Base-by-base conservation (phyloP, 2,113 vertebrate genomes). In the Scomber scombrus region DNA sequence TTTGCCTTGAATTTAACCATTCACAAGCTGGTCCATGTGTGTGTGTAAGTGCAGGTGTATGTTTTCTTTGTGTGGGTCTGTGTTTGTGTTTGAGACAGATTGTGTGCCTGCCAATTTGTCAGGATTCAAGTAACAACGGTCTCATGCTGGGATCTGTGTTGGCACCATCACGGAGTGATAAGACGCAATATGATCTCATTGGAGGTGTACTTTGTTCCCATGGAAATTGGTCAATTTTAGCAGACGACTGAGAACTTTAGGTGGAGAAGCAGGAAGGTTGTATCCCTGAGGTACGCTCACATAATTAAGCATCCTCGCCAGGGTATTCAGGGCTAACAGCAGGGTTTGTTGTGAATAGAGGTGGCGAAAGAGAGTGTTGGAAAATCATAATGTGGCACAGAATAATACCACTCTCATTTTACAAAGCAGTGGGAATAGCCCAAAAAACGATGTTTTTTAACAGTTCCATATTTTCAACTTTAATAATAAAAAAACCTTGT, bases 81-180 rank as follows among this genome's bases (percentile, higher is more conserved):
- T 92, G 85, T 88, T 85, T 89, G 90, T 84, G 82, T 89, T 90
- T 78, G 65, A 81, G 81, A 92, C 91, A 84, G 43, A 93, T 89
- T 95, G 95, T 95, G 91, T 89, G 90, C 85, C 86, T 95, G 92
- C 93, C 96, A 93, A 67, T 95, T 95, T 97, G 95, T 95, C 94
- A 93, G 94, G 94, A 96, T 93, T 91, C 88, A 63, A 90, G 87
- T 93, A 93, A 88, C 92, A 93, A 91, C 93, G 93, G 92, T 85
- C 91, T 95, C 96, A 93, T 95, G 96, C 96, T 96, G 96, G 86
- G 96, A 95, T 94, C 93, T 94, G 94, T 88, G 94, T 97, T 97
- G 96, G 95, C 97, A 95, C 97, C 95, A 95, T 96, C 97, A 96
- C 94, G 91, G 92, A 92, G 96, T 96, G 96, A 95, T 95, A 95